Percentiles rank a stretch among this genome's conserved stretches.
phyloP scores from a whole-genome alignment of 1,140 invertebrate species.

The Aricia agestis region DNA sequence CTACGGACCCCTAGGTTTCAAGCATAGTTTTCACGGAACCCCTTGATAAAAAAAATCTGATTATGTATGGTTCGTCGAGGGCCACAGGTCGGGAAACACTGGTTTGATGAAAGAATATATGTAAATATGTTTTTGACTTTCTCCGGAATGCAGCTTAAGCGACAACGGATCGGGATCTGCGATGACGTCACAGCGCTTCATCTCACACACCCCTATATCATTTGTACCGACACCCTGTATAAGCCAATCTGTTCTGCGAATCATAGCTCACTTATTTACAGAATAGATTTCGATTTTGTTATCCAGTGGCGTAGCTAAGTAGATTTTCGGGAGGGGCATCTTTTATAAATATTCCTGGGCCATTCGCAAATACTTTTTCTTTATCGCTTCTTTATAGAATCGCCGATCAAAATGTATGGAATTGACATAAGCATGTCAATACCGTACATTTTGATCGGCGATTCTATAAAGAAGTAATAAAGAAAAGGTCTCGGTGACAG shows the following conservation, averaged over 20 bases:
- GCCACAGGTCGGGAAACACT: too few species aligned
- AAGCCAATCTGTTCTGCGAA: neutral
- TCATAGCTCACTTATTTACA: neutral
- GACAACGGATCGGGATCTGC: slow-evolving; percentile 48
- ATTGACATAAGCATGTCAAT: too few species aligned
- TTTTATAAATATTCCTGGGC: neutral
- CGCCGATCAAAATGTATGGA: too few species aligned
- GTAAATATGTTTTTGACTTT: slow-evolving; percentile 28
- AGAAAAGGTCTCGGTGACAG: too few species aligned
- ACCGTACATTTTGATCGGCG: too few species aligned
- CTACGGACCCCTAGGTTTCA: too few species aligned
- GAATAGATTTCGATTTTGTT: neutral
- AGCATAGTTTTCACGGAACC: too few species aligned
- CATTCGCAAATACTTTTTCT: too few species aligned
- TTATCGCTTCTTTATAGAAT: too few species aligned
- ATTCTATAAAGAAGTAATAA: too few species aligned
- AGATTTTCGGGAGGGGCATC: neutral
- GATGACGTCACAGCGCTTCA: slow-evolving; percentile 39
- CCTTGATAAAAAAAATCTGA: too few species aligned
- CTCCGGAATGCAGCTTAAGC: slow-evolving; percentile 72
- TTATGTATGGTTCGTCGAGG: too few species aligned
- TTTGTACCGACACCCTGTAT: neutral
- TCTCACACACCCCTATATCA: slow-evolving; percentile 8
- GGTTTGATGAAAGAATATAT: neutral
- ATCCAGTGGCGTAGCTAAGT: neutral